A percentile compares a stretch with the other conserved stretches of the same genome.
Conservation (phyloP, 2,113 vertebrate genomes). For the Tauraco erythrolophus region DNA sequence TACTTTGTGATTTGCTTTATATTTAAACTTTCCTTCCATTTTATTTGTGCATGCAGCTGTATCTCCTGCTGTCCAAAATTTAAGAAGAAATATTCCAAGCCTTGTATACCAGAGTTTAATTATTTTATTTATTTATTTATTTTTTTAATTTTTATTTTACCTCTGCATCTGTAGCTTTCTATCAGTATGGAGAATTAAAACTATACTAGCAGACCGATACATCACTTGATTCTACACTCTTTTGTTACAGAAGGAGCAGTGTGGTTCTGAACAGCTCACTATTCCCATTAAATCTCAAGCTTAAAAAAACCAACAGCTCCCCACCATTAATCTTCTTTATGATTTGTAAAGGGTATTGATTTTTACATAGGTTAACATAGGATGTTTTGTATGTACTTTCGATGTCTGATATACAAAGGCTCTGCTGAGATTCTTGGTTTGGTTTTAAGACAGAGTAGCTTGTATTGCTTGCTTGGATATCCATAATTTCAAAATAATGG, state of each 20-base stretch:
- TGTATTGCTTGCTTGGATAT: background rate
- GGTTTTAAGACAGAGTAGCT: background rate
- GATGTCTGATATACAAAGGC: background rate
- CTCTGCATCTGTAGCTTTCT: background rate
- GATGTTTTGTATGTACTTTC: background rate
- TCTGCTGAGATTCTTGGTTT: background rate
- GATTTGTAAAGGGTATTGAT: background rate
- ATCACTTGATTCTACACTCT: background rate
- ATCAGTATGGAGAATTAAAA: background rate
- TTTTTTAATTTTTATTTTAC: background rate
- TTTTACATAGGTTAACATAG: background rate
- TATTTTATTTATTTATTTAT: background rate
- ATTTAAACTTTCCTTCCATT: background rate
- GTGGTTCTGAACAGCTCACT: background rate
- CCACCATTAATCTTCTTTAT: background rate
- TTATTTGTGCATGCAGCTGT: background rate
- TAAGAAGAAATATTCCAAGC: background rate
- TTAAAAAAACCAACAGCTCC: background rate
- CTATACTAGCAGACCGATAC: background rate
- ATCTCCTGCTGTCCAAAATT: background rate
- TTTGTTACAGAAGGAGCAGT: background rate
- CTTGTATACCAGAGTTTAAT: background rate
- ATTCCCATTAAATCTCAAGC: background rate
- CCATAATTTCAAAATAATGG: background rate
- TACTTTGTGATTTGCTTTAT: background rate